Evolutionary conservation across 2,888 invertebrate genomes (phyloP).

Genomic region (Plagiodera versicolora): DNA sequence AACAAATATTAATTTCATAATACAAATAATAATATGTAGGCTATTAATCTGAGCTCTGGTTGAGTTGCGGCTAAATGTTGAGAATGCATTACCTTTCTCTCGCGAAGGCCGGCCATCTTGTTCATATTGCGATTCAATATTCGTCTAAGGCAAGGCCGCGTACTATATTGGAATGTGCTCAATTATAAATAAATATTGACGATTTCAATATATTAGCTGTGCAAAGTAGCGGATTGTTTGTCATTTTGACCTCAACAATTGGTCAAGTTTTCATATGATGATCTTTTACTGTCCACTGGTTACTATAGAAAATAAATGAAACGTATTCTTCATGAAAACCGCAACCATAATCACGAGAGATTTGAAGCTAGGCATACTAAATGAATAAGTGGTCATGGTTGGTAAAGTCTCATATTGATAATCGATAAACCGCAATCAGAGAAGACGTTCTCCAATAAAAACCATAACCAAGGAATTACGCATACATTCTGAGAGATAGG

Average conservation of each 20-base stretch:
- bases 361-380: no score
- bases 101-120: slow-evolving; percentile 37
- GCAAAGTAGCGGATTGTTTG: background rate
- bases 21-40: background rate
- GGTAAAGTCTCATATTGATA: no score
- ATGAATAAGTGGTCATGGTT: no score
- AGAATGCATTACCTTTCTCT: slow-evolving; percentile 39
- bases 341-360: no score
- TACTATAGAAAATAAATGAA: background rate
- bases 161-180: slow-evolving; percentile 26
- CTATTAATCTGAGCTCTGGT: background rate
- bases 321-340: background rate
- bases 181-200: slow-evolving; percentile 8
- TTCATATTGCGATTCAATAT: slow-evolving; percentile 12
- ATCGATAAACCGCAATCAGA: no score
- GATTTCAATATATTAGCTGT: slow-evolving; percentile 7
- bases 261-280: background rate
- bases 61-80: slow-evolving; percentile 8
- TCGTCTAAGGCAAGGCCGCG: slow-evolving; percentile 24
- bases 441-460: background rate
- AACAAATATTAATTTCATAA: background rate
- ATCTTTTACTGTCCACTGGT: background rate
- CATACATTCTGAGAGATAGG: no score
- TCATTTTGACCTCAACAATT: background rate
- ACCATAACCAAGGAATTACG: background rate